phyloP scores from a whole-genome alignment of 2,113 vertebrate genomes.

The Panthera uncia region DNA sequence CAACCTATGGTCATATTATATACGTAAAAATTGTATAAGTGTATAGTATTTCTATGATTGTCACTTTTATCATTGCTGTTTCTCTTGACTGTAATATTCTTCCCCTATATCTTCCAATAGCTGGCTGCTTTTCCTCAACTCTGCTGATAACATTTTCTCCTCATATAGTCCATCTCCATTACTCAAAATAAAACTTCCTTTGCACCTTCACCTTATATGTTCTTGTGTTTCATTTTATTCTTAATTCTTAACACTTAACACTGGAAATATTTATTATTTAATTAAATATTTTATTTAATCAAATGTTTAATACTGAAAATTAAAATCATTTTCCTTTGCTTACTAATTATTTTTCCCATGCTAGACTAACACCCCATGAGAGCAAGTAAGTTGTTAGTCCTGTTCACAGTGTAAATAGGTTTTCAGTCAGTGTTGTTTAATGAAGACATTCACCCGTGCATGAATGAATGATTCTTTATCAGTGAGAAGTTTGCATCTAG shows the following conservation, averaged over 20 bases:
- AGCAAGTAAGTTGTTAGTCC: neutral
- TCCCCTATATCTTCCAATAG: neutral
- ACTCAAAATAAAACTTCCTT: neutral
- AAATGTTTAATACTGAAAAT: neutral
- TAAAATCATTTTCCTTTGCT: neutral
- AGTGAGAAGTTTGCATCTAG: conserved; percentile 18
- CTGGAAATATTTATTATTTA: neutral
- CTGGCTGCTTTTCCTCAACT: neutral
- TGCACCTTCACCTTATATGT: neutral
- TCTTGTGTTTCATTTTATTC: neutral
- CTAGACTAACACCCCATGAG: neutral
- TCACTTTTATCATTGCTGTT: neutral
- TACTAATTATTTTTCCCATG: neutral
- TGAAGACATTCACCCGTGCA: neutral
- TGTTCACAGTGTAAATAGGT: neutral
- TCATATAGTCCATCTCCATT: neutral
- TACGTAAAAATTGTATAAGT: neutral
- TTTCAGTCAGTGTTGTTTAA: neutral
- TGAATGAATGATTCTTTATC: neutral
- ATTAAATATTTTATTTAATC: neutral
- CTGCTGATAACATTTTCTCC: neutral
- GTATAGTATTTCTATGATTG: neutral
- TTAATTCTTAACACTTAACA: neutral
- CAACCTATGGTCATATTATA: neutral
- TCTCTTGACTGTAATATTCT: neutral